These are phyloP conservation scores for Ceratina australensis DNA, from an alignment of 1,140 invertebrate species.

Conservation along the genomic window DNA sequence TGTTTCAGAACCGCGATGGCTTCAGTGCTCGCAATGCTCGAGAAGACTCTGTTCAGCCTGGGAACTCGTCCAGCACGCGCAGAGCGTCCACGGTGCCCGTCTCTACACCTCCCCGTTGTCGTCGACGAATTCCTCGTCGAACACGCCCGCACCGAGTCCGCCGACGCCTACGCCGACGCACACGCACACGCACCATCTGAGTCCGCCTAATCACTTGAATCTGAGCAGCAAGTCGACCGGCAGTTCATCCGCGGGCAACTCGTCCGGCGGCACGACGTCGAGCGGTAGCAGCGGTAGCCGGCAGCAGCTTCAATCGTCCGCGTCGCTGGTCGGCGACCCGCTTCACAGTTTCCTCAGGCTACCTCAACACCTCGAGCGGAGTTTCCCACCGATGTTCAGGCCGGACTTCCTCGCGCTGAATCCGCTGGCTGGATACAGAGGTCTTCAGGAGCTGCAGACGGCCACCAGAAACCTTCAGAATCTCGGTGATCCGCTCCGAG, in stretches of 20 bases:
- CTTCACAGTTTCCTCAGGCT: slow-evolving; percentile 77
- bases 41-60: slow-evolving; percentile 94
- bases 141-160: slow-evolving; percentile 76
- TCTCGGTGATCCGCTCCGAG: slow-evolving; percentile 80
- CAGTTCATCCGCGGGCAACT: slow-evolving; percentile 75
- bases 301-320: slow-evolving; percentile 77
- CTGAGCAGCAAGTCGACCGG: slow-evolving; percentile 76
- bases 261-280: slow-evolving; percentile 70
- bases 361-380: slow-evolving; percentile 76
- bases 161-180: slow-evolving; percentile 75
- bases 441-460: slow-evolving; percentile 77
- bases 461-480: slow-evolving; percentile 77
- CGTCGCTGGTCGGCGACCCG: slow-evolving; percentile 81
- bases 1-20: slow-evolving; percentile 96
- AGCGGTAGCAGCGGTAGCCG: slow-evolving; percentile 72
- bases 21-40: slow-evolving; percentile 96
- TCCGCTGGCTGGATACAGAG: slow-evolving; percentile 75
- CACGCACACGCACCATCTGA: slow-evolving; percentile 74
- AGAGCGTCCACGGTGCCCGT: slow-evolving; percentile 95
- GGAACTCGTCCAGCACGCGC: slow-evolving; percentile 96
- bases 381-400: slow-evolving; percentile 78
- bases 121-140: slow-evolving; percentile 76
- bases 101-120: slow-evolving; percentile 89
- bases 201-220: slow-evolving; percentile 77
- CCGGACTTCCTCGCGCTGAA: slow-evolving; percentile 78